phyloP scores from a whole-genome alignment of 2,888 invertebrate species.

The Endomychus coccineus region DNA sequence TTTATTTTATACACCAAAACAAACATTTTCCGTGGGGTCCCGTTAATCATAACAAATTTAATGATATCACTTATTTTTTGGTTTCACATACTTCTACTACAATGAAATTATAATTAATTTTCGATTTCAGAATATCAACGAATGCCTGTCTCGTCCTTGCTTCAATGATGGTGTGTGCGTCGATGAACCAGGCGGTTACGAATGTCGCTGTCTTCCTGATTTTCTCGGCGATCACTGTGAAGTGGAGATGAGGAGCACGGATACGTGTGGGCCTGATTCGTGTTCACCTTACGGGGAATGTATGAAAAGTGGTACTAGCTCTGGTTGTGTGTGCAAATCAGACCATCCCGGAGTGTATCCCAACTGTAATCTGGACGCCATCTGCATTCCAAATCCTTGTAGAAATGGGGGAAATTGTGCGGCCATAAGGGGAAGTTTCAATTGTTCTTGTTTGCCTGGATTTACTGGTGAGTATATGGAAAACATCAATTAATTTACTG shows the following conservation, averaged over 20 bases:
- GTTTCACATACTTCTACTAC: no score
- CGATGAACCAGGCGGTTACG: constrained; percentile 50
- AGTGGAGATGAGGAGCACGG: constrained; percentile 31
- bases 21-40: no score
- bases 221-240: constrained; percentile 51
- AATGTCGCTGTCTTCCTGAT: constrained; percentile 51
- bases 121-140: constrained; percentile 47
- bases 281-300: constrained; percentile 66
- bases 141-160: constrained; percentile 55
- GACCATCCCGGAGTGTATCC: constrained; percentile 51
- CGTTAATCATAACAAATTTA: no score
- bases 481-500: no score
- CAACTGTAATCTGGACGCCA: constrained; percentile 45
- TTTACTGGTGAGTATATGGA: constrained; percentile 61
- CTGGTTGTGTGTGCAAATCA: constrained; percentile 57
- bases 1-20: no score
- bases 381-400: constrained; percentile 65
- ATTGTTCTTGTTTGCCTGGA: constrained; percentile 64
- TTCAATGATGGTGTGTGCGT: constrained; percentile 53
- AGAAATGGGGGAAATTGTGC: constrained; percentile 67
- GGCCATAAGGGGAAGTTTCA: constrained; percentile 50
- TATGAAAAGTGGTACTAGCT: constrained; percentile 42
- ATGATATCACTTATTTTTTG: no score
- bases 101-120: no score
- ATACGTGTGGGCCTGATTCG: constrained; percentile 46